Percentiles rank a stretch among this genome's conserved stretches.
Evolutionary conservation across 2,797 vertebrate species (phyloP).

Genomic region (Poecilia velifera): DNA sequence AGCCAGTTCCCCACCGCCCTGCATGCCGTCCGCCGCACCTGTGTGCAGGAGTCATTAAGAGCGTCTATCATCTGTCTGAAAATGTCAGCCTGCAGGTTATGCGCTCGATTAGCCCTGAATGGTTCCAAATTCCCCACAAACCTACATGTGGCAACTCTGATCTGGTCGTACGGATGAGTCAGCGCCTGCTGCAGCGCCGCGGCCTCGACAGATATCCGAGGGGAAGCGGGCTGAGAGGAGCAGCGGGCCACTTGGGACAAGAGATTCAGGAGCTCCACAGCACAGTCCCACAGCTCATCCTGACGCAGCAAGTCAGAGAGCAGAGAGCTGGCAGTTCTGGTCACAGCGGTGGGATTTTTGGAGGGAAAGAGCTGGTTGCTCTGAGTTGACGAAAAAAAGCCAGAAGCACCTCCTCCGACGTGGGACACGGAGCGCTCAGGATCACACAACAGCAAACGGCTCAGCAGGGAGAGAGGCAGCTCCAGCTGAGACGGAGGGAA

Average conservation of each 20-base stretch:
- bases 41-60: conserved; percentile 65
- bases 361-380: conserved; percentile 26
- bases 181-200: conserved; percentile 78
- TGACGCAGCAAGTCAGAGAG: conserved; percentile 75
- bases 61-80: conserved; percentile 68
- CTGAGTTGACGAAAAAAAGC: conserved; percentile 63
- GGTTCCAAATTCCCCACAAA: conserved; percentile 83
- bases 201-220: conserved; percentile 66
- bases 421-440: conserved; percentile 41
- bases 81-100: conserved; percentile 42
- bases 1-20: conserved; percentile 80
- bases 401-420: conserved; percentile 56
- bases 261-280: conserved; percentile 85
- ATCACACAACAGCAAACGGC: conserved; percentile 85
- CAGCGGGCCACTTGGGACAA: conserved; percentile 80
- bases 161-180: conserved; percentile 73
- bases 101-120: conserved; percentile 22
- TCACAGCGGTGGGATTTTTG: not conserved
- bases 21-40: conserved; percentile 74
- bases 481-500: conserved; percentile 78
- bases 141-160: conserved; percentile 85
- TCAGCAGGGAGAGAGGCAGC: conserved; percentile 88
- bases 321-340: conserved; percentile 71
- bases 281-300: conserved; percentile 70
- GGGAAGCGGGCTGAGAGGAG: conserved; percentile 59